Conservation (phyloP, 2,113 vertebrate genomes). For the Calyptommatus sinebrachiatus region DNA sequence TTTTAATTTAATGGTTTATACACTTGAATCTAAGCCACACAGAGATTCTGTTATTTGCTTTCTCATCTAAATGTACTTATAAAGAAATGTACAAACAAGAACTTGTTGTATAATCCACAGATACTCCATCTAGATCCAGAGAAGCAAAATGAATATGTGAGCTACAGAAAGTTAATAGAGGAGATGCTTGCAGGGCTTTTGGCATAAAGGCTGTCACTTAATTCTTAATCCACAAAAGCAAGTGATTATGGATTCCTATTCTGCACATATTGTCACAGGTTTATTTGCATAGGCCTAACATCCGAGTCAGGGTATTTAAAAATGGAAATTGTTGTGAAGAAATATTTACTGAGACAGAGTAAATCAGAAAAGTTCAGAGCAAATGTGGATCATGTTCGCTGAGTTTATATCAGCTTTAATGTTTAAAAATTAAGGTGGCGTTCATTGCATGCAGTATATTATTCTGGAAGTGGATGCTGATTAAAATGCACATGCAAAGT, state of each 20-base stretch:
- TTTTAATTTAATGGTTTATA: too few species aligned
- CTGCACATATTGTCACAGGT: constrained; percentile 17
- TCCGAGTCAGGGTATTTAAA: constrained; percentile 51
- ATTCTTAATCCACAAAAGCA: constrained; percentile 31
- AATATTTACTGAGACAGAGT: constrained; percentile 45
- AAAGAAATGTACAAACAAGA: background rate
- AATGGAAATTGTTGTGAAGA: constrained; percentile 49
- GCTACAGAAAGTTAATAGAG: constrained; percentile 1
- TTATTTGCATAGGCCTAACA: constrained; percentile 47
- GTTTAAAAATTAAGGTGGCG: constrained; percentile 40
- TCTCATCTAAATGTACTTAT: too few species aligned
- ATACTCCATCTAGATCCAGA: background rate
- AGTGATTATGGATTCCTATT: constrained; percentile 47
- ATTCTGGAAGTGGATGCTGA: constrained; percentile 31
- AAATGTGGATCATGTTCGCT: constrained; percentile 46
- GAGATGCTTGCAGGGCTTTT: constrained; percentile 4
- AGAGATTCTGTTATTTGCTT: too few species aligned
- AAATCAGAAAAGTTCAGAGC: constrained; percentile 27
- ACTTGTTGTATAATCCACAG: constrained; percentile 2
- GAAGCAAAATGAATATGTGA: constrained; percentile 11
- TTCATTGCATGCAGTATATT: constrained; percentile 26
- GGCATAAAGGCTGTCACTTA: constrained; percentile 3
- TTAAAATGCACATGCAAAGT: constrained; percentile 24
- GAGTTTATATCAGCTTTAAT: constrained; percentile 44
- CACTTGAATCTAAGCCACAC: too few species aligned